Conservation (phyloP, 2,113 vertebrate genomes). For the Arizona elegans region DNA sequence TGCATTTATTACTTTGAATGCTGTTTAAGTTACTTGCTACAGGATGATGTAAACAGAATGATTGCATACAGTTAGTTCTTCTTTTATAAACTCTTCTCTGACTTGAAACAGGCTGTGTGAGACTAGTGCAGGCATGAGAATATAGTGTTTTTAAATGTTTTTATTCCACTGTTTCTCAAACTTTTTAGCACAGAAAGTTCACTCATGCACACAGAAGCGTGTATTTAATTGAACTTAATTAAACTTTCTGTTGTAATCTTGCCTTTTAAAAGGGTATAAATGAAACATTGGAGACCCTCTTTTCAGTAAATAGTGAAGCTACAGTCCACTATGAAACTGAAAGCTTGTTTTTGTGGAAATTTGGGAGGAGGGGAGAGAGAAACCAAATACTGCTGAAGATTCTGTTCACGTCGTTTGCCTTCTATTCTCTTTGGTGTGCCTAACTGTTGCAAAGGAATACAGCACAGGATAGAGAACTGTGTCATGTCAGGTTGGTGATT, state of each 20-base stretch:
- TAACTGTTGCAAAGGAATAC: constrained; percentile 34
- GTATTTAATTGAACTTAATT: constrained; percentile 38
- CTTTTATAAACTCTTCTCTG: constrained; percentile 19
- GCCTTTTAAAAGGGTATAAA: constrained; percentile 51
- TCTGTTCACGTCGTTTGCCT: constrained; percentile 60
- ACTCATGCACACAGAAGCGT: constrained; percentile 34
- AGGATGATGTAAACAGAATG: neutral
- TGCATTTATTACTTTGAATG: constrained; percentile 12
- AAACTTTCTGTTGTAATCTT: constrained; percentile 53
- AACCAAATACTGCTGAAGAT: constrained; percentile 57
- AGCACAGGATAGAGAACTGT: constrained; percentile 24
- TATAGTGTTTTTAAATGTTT: neutral
- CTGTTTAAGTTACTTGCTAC: constrained; percentile 19
- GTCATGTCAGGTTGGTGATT: constrained; percentile 36
- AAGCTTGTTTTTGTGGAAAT: constrained; percentile 60
- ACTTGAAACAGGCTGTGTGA: constrained; percentile 13
- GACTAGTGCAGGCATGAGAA: neutral
- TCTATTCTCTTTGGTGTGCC: constrained; percentile 45
- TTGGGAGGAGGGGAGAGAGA: constrained; percentile 13
- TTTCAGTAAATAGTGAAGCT: constrained; percentile 52
- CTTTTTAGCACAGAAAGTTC: constrained; percentile 17
- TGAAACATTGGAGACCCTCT: constrained; percentile 58
- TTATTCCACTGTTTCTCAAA: constrained; percentile 1
- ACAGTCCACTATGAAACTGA: constrained; percentile 58
- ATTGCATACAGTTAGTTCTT: neutral